Evolutionary conservation across 2,113 vertebrate species (phyloP).

Genomic region (Ranitomeya imitator): DNA sequence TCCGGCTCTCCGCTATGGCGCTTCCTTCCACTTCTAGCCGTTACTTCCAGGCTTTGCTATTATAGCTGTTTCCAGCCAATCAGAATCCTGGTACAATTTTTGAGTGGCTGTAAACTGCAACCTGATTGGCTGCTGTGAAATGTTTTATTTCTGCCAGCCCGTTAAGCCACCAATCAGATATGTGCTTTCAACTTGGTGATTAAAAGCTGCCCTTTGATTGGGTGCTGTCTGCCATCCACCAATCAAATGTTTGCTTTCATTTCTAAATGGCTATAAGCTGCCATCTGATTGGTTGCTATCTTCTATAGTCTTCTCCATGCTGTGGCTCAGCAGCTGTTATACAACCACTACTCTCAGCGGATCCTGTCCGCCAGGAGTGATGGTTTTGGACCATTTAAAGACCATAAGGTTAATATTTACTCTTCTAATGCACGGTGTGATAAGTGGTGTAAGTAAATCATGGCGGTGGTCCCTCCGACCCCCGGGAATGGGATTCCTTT

Average conservation of each 20-base stretch:
- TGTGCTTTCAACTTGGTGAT: background rate
- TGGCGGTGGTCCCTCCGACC: too few species aligned
- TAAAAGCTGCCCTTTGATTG: background rate
- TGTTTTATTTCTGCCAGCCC: too few species aligned
- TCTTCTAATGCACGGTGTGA: too few species aligned
- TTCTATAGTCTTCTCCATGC: too few species aligned
- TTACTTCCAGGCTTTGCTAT: background rate
- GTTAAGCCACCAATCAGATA: background rate
- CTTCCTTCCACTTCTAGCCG: background rate
- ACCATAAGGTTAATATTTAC: too few species aligned
- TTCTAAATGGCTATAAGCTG: background rate
- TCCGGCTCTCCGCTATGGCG: background rate
- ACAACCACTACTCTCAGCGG: background rate
- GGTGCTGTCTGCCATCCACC: background rate
- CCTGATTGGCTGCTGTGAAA: too few species aligned
- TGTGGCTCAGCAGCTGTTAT: background rate
- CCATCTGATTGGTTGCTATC: background rate
- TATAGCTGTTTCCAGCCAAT: background rate
- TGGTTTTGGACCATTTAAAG: too few species aligned
- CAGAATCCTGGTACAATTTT: background rate
- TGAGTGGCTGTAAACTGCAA: too few species aligned
- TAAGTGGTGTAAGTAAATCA: too few species aligned
- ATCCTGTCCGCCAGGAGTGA: too few species aligned
- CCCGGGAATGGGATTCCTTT: too few species aligned
- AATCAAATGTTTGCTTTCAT: too few species aligned